phyloP scores from a whole-genome alignment of 2,113 vertebrate species.

The Cervus canadensis region DNA sequence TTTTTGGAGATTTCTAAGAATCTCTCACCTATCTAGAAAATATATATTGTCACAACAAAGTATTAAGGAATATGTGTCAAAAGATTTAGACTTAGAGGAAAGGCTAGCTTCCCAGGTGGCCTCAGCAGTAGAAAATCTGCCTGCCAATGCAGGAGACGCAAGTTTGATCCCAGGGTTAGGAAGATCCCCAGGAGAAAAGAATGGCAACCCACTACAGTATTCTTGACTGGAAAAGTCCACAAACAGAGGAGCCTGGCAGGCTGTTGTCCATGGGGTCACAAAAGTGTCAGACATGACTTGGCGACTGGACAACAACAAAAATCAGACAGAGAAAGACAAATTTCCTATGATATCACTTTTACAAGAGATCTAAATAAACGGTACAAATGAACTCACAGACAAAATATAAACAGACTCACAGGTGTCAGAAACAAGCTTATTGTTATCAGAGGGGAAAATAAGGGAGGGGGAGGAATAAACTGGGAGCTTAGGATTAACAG shows the following conservation, averaged over 20 bases:
- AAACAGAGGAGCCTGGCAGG: background rate
- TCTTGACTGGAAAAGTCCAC: background rate
- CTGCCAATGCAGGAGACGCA: background rate
- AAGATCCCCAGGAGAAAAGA: background rate
- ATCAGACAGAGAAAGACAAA: background rate
- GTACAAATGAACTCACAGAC: background rate
- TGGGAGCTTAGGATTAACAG: background rate
- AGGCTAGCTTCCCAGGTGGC: background rate
- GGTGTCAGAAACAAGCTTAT: background rate
- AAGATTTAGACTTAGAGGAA: background rate
- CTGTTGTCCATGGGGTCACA: background rate
- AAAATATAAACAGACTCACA: background rate
- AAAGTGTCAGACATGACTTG: background rate
- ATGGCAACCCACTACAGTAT: background rate
- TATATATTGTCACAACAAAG: background rate
- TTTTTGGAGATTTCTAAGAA: background rate
- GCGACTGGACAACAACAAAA: fast-evolving
- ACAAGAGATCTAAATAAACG: background rate
- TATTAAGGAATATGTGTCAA: background rate
- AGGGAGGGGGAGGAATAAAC: background rate
- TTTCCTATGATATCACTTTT: background rate
- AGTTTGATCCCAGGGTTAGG: fast-evolving
- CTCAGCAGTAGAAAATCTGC: background rate
- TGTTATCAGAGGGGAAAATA: background rate
- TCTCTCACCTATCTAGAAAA: background rate